These are phyloP conservation scores for Gopherus flavomarginatus DNA, from an alignment of 2,113 vertebrate species.

Conservation along the genomic window DNA sequence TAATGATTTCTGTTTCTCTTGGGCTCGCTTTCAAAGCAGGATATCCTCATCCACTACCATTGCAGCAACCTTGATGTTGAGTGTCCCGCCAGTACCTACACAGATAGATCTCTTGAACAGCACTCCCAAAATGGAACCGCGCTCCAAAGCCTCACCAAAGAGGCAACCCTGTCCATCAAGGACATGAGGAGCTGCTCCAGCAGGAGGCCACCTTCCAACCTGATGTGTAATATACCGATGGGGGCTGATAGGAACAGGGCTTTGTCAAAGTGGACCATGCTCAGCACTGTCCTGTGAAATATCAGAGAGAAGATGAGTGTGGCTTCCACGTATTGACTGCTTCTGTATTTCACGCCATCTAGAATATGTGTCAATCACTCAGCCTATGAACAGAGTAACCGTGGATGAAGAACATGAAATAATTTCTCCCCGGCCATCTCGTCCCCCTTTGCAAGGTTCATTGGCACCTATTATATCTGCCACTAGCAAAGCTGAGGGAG, in stretches of 20 bases:
- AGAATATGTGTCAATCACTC: background rate
- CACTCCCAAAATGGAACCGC: background rate
- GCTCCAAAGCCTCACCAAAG: background rate
- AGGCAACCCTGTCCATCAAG: background rate
- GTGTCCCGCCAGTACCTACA: background rate
- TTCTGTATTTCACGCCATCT: background rate
- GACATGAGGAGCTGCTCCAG: background rate
- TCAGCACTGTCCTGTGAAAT: background rate
- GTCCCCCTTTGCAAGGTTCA: background rate
- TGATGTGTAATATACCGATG: background rate
- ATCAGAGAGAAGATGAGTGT: background rate
- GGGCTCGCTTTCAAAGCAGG: background rate
- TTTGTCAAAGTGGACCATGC: too few relatives aligned
- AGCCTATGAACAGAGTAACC: background rate
- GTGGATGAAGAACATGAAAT: background rate
- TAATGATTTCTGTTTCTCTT: background rate
- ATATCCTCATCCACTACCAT: background rate
- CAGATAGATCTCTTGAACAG: background rate
- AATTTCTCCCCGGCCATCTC: background rate
- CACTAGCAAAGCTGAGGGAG: background rate
- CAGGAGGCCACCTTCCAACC: background rate
- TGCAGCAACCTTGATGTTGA: background rate
- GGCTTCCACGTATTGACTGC: background rate
- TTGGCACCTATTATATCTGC: background rate
- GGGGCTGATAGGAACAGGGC: too few relatives aligned